Conservation (phyloP, 2,797 vertebrate species). For the Falco rusticolus region DNA sequence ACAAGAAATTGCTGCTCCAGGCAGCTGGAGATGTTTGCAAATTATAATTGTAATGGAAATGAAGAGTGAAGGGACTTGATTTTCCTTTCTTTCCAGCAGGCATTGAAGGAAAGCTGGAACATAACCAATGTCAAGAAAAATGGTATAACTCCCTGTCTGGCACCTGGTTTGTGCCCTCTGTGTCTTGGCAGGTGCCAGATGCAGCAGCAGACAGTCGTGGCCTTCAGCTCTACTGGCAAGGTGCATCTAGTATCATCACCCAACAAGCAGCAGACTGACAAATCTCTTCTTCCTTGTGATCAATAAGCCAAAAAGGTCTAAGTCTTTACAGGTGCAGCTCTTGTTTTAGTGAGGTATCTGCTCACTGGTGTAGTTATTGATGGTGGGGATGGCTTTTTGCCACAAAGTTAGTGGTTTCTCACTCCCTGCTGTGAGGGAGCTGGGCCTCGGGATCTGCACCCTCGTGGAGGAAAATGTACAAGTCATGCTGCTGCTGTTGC, state of each 20-base stretch:
- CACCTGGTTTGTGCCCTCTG: background rate
- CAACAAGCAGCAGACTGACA: background rate
- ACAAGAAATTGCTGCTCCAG: background rate
- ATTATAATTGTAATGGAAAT: background rate
- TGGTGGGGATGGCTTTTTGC: background rate
- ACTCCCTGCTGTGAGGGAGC: background rate
- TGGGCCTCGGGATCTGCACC: background rate
- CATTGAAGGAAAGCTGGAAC: background rate
- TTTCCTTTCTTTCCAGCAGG: background rate
- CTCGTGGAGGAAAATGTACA: background rate
- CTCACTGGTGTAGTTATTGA: fast-evolving
- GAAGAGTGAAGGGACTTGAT: background rate
- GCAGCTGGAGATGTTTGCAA: background rate
- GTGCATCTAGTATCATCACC: background rate
- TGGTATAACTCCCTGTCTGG: background rate
- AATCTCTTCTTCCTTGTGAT: background rate
- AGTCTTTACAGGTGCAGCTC: background rate
- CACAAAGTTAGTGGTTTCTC: background rate
- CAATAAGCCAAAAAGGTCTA: background rate
- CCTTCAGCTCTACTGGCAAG: fast-evolving
- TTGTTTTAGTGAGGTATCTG: background rate
- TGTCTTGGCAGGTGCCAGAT: fast-evolving
- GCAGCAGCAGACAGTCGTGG: background rate
- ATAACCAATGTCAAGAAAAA: background rate
- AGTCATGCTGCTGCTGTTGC: background rate